Evolutionary conservation across 1,140 invertebrate species (phyloP).

Genomic region (Diuraphis noxia): DNA sequence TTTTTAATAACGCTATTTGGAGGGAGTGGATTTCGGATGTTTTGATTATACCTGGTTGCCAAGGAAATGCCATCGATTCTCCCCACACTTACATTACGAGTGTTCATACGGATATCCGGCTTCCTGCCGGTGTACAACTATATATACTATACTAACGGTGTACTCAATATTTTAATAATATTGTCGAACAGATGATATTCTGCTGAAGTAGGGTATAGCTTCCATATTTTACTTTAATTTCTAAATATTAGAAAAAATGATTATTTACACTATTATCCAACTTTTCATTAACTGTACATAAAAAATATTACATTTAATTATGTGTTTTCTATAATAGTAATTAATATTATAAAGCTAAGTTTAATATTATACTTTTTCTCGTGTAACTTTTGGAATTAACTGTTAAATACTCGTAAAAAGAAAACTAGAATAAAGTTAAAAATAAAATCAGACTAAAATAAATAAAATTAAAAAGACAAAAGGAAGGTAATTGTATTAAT

Average conservation of each 20-base stretch:
- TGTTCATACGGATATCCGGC: conserved; percentile 42
- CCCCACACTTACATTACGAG: conserved; percentile 6
- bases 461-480: not conserved
- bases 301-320: not conserved
- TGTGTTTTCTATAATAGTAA: not conserved
- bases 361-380: not conserved
- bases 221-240: not conserved
- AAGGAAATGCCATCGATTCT: conserved; percentile 51
- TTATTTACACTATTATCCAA: not conserved
- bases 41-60: conserved; percentile 52
- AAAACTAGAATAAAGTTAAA: not conserved
- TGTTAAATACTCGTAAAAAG: not conserved
- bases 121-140: not conserved
- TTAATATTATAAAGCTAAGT: not conserved
- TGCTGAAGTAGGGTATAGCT: not conserved
- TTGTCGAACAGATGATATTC: not conserved
- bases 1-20: conserved; percentile 21
- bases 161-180: conserved; percentile 4
- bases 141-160: not conserved
- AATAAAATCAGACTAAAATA: not conserved
- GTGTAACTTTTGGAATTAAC: not conserved
- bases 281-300: not conserved
- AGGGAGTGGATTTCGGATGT: conserved; percentile 26
- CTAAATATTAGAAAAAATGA: not conserved
- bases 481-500: not conserved